Base-by-base conservation (phyloP, 2,797 vertebrate species). In the Sebastes cheni region DNA sequence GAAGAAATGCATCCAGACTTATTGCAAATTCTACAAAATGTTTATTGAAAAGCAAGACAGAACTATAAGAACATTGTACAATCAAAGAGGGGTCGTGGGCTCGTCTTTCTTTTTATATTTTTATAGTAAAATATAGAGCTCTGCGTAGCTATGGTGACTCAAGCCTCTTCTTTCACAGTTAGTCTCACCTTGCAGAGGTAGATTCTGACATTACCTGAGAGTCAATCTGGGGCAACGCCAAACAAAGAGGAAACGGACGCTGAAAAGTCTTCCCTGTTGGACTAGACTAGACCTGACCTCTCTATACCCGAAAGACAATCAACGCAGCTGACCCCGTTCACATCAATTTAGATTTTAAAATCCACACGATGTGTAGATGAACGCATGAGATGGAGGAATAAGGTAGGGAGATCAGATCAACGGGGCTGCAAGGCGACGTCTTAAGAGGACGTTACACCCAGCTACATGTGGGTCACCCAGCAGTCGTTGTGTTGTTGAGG, bases 121-220 rank as follows among this genome's bases (percentile, higher is more conserved):
- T 64, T 67, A n/a, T 73, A 81, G 95, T 96, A 84, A 96, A 97
- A 50, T 97, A 96, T 95, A 96, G 96, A 90, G 85, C 75, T 86
- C 75, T 88, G 76, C 71, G 84, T 86, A 96, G 94, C 95, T 92
- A 90, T 95, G 83, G 94, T 96, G 95, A 96, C 95, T 95, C 94
- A 88, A 46, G 71, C 79, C 95, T 93, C 92, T 92, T 94, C 84
- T 94, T 97, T 97, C 96, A 97, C 96, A 97, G 96, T 97, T 96
- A 94, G 73, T 97, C 97, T 96, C 95, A 94, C 92, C 96, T 96
- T 96, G 94, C 96, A 97, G 97, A 98, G 97, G 98, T 98, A 99
- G 98, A 97, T 98, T 96, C 94, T 96, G 93, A 96, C 95, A 93
- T 97, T 96, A 98, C 97, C 98, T 97, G 97, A 98, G 97, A 97